Conservation (phyloP, 2,888 invertebrate species). For the Charanyca ferruginea region DNA sequence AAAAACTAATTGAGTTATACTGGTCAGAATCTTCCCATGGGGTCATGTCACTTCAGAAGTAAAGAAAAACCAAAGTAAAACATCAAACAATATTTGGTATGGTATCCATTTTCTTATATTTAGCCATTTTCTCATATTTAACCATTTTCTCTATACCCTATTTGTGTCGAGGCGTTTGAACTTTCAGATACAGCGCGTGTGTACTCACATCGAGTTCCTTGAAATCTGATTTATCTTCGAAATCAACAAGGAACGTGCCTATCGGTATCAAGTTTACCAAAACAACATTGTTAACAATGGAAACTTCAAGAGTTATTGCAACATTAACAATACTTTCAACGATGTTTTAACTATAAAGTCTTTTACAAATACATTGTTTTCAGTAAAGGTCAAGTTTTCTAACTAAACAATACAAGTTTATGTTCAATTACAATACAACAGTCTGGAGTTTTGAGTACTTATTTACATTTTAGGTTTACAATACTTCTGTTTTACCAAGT, state of each 20-base stretch:
- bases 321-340: conserved; percentile 16
- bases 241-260: not conserved
- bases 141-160: not conserved
- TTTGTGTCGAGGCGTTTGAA: not conserved
- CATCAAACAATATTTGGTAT: too few relatives aligned
- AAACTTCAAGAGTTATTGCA: conserved; percentile 11
- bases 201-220: not conserved
- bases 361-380: conserved; percentile 13
- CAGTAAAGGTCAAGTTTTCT: conserved; percentile 26
- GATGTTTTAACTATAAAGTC: conserved; percentile 6
- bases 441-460: conserved; percentile 8
- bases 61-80: too few relatives aligned
- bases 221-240: not conserved
- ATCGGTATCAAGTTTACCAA: conserved; percentile 7
- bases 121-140: too few relatives aligned
- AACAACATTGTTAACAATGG: not conserved
- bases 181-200: not conserved
- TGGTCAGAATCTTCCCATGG: conserved; percentile 9
- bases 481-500: too few relatives aligned
- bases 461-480: conserved; percentile 34
- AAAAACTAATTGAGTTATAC: too few relatives aligned
- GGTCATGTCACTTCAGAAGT: not conserved
- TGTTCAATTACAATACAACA: conserved; percentile 31
- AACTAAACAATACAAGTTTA: conserved; percentile 36
- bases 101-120: too few relatives aligned